Base-by-base conservation (phyloP, 37 sponge, comb jelly and placozoan genomes). In the Oscarella lobularis region DNA sequence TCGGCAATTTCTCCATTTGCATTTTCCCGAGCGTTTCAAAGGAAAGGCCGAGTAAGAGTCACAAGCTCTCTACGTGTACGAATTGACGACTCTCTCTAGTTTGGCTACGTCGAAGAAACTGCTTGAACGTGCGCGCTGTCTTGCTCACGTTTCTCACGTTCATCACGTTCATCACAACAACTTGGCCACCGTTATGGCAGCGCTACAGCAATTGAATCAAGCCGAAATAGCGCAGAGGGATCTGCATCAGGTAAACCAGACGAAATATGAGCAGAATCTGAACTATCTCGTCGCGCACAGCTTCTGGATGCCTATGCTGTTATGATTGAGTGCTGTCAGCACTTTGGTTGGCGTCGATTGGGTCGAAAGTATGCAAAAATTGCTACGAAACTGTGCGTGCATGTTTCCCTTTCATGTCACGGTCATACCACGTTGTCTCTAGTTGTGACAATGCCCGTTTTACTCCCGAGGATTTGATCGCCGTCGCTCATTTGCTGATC, bases 301-400 rank as follows among this genome's bases (percentile, higher is more conserved):
- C 75, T 91, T 38, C 36, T 91, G 72, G 88, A 87, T 31, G 85
- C 92, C 0, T 91, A 91, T 79, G 74, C 88, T 38, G 78, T 80
- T 3, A 79, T 87, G 81, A 79, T 91, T 35, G 85, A 84, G 54
- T 87, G 92, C 55, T 87, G 87, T 66, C 85, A 87, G 72, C 67
- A 73, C 38, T 84, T 85, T 34, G 66, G 78, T 5, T 74, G 75
- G 38, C 76, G 74, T 35, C 67, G 77, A 1, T 41, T 87, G 5
- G 3, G 35, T 2, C 20, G 31, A 27, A 29, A 76, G 27, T 76
- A 76, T 66, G 55, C 40, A 66, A 76, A 48, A 20, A 48, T 20
- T 9, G 60, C 60, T 48, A 9, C 14, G 20, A 20, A 9, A 27
- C 60, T 48, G 60, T 48, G 9, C 9, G 60, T 48, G 14, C 20